Evolutionary conservation across 2,113 vertebrate genomes (phyloP).

Genomic region (Hemibagrus wyckioides): DNA sequence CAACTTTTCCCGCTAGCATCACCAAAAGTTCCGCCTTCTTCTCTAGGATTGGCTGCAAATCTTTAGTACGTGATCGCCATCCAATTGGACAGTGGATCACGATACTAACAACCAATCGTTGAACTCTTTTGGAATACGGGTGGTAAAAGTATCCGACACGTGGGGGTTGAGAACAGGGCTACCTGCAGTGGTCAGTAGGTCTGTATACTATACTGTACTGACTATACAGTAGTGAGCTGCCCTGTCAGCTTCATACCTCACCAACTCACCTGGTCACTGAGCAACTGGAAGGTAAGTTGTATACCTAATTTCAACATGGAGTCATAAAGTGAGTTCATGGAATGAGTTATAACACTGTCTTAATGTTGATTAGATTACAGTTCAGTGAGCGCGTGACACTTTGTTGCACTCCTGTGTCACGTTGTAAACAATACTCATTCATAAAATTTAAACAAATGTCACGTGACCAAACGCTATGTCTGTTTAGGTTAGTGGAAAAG

Average conservation of each 20-base stretch:
- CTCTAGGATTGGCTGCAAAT: background rate
- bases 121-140: background rate
- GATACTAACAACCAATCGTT: background rate
- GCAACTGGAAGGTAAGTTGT: slow-evolving; percentile 3
- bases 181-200: background rate
- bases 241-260: background rate
- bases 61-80: too few relatives aligned
- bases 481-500: background rate
- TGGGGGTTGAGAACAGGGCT: background rate
- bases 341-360: background rate
- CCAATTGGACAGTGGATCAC: background rate
- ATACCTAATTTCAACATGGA: background rate
- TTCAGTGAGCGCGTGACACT: background rate
- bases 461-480: background rate
- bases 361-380: background rate
- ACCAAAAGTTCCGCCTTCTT: background rate
- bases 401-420: background rate
- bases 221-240: background rate
- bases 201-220: too few relatives aligned
- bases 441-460: background rate
- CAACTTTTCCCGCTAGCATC: background rate
- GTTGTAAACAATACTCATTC: background rate
- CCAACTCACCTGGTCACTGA: background rate
- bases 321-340: background rate
- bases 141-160: background rate